phyloP scores from a whole-genome alignment of 2,888 invertebrate genomes.

The Rhopalosiphum nymphaeae region DNA sequence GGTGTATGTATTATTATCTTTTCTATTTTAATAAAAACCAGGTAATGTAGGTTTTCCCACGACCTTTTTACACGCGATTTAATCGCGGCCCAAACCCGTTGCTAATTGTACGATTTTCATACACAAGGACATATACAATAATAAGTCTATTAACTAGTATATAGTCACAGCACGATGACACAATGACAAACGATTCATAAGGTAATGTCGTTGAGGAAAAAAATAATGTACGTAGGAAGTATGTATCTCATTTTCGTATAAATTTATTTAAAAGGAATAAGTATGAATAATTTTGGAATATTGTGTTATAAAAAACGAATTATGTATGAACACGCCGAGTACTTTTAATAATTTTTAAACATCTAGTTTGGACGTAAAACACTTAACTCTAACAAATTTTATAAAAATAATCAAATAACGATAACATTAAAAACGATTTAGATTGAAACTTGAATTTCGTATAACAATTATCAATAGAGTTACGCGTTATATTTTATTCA shows the following conservation, averaged over 20 bases:
- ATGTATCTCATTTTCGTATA: background rate
- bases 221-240: background rate
- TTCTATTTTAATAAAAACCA: background rate
- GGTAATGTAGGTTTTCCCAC: background rate
- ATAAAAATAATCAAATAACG: background rate
- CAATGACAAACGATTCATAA: background rate
- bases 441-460: background rate
- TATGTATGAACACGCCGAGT: background rate
- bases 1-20: background rate
- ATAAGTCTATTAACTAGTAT: background rate
- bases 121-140: background rate
- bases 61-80: background rate
- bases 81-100: background rate
- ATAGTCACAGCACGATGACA: background rate
- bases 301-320: background rate
- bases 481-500: background rate
- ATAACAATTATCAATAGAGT: background rate
- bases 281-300: background rate
- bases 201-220: background rate
- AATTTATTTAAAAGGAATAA: background rate
- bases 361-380: background rate
- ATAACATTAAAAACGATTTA: background rate
- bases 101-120: background rate
- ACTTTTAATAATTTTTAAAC: background rate
- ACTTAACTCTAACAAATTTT: background rate